Percentiles rank a stretch among this genome's conserved stretches.
These are phyloP conservation scores for Poeciliopsis presidionis DNA, from an alignment of 2,797 vertebrate species.

Conservation along the genomic window DNA sequence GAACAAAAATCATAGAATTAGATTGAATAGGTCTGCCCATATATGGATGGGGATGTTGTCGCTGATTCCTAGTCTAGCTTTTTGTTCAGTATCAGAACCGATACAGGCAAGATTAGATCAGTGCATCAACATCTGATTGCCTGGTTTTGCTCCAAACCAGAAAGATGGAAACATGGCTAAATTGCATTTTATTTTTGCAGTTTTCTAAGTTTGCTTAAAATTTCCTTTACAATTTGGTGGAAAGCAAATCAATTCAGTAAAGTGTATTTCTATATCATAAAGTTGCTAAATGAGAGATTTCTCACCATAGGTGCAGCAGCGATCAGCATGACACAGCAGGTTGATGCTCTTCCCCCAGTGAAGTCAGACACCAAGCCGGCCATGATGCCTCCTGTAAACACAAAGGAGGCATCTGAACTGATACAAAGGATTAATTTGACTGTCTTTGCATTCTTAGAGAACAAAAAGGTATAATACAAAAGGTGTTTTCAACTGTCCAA, in stretches of 20 bases:
- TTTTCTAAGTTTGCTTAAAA: too few relatives aligned
- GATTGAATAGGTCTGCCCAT: too few relatives aligned
- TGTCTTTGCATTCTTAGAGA: neutral
- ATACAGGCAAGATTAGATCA: too few relatives aligned
- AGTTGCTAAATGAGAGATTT: neutral
- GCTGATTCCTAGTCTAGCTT: too few relatives aligned
- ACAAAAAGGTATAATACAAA: neutral
- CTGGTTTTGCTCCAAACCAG: too few relatives aligned
- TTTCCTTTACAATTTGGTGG: too few relatives aligned
- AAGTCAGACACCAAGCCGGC: conserved; percentile 93
- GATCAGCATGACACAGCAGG: conserved; percentile 91
- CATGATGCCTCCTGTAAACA: conserved; percentile 86
- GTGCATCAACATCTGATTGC: too few relatives aligned
- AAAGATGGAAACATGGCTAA: too few relatives aligned
- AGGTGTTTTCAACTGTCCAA: neutral
- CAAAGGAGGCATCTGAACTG: neutral
- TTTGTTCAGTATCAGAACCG: too few relatives aligned
- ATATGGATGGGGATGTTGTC: too few relatives aligned
- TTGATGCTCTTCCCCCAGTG: conserved; percentile 88
- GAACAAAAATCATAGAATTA: too few relatives aligned
- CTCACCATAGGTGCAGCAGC: conserved; percentile 92
- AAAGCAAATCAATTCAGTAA: neutral
- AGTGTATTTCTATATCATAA: neutral
- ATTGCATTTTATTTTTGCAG: too few relatives aligned
- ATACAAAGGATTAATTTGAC: neutral